These are phyloP conservation scores for Columba livia DNA, from an alignment of 2,113 vertebrate species.

Conservation along the genomic window DNA sequence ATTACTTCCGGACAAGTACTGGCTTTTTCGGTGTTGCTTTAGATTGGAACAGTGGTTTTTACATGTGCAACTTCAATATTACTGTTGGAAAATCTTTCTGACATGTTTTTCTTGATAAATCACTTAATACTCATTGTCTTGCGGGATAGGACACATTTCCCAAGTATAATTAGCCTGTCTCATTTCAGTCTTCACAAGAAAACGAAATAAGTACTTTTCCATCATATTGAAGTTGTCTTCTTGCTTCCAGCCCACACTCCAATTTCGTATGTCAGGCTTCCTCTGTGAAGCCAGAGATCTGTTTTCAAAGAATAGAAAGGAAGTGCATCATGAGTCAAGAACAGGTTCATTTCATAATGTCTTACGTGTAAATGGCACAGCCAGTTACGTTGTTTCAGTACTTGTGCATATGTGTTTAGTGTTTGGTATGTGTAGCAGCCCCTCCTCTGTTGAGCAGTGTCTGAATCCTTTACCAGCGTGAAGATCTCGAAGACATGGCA, in stretches of 20 bases:
- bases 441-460: background rate
- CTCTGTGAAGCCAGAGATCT: slow-evolving; percentile 6
- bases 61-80: background rate
- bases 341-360: background rate
- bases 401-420: background rate
- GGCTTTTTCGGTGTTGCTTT: background rate
- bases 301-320: slow-evolving; percentile 5
- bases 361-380: background rate
- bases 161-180: slow-evolving; percentile 65
- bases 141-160: background rate
- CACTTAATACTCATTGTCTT: slow-evolving; percentile 31
- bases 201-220: slow-evolving; percentile 63
- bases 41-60: background rate
- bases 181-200: slow-evolving; percentile 28
- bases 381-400: background rate
- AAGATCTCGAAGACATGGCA: background rate
- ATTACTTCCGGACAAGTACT: background rate
- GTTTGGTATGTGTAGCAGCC: background rate
- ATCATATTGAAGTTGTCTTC: slow-evolving; percentile 35
- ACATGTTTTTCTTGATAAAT: slow-evolving; percentile 28
- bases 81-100: slow-evolving; percentile 37
- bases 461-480: background rate
- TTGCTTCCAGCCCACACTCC: slow-evolving; percentile 57
- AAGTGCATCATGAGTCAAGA: background rate
- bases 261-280: slow-evolving; percentile 47